Evolutionary conservation across 2,113 vertebrate species (phyloP), one percentile per base, ranked within the genome.

Genomic region (Cheirogaleus medius): DNA sequence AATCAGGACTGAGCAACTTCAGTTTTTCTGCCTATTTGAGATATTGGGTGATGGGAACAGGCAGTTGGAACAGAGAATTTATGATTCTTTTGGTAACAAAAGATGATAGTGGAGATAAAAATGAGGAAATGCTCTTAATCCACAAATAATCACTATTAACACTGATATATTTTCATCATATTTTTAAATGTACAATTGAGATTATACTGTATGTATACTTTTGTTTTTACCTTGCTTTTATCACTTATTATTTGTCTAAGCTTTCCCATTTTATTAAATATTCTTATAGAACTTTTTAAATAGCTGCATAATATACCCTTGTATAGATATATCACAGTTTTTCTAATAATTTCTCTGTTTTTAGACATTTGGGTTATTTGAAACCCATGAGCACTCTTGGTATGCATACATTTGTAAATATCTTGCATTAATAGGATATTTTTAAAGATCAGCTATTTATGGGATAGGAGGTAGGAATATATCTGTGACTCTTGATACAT

Each of bases 91-190:
- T 37, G 37, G 34, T 73, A 44, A 42, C 25, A 95, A 91, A 96
- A 91, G 42, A 66, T 91, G 66, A 82, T 87, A 83, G 29, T 77
- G 58, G 87, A 58, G 64, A 76, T 91, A 68, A 93, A 82, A 94
- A 87, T 3, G 63, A 96, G 87, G 37, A 84, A 83, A 85, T 37
- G 5, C 44, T 49, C 74, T 91, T 89, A 47, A 64, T 84, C 14
- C 4, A 42, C 63, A 78, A 94, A 87, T 74, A 60, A 87, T 52
- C n/a, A 63, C 29, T 92, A 52, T 68, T 60, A 88, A 78, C n/a
- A 78, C 63, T 78, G 69, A 88, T 56, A 21, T 37, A 25, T 44
- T 91, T 91, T 88, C 64, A 39, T 69, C n/a, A 14, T 82, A 54
- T 20, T 44, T 91, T 95, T 25, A 78, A 54, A 49, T 69, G 69